Percentiles rank a stretch among this genome's conserved stretches.
Evolutionary conservation across 1,140 invertebrate species (phyloP).

Genomic region (Hypothenemus hampei): DNA sequence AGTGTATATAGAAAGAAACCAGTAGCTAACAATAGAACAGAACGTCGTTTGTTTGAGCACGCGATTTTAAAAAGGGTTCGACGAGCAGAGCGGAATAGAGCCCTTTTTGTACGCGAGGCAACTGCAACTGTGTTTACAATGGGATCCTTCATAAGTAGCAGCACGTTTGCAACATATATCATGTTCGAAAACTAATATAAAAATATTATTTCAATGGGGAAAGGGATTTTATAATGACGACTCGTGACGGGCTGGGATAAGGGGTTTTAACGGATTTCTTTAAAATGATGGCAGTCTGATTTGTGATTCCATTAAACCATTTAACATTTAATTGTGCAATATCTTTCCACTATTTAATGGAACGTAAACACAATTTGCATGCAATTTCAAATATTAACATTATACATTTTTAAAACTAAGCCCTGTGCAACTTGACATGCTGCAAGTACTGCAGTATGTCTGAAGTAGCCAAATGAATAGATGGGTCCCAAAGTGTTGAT

Average conservation of each 20-base stretch:
- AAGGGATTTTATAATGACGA: background rate
- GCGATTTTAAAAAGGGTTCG: slow-evolving; percentile 33
- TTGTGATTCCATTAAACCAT: background rate
- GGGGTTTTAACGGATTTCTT: slow-evolving; percentile 8
- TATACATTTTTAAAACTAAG: too few relatives aligned
- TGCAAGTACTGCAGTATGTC: too few relatives aligned
- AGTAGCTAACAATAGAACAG: slow-evolving; percentile 25
- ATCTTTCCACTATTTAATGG: too few relatives aligned
- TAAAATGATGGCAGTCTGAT: too few relatives aligned
- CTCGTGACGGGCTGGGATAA: slow-evolving; percentile 1
- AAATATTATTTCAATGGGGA: slow-evolving; percentile 11
- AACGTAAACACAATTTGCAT: too few relatives aligned
- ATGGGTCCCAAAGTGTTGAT: too few relatives aligned
- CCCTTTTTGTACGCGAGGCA: background rate
- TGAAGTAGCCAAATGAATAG: too few relatives aligned
- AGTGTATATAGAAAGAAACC: background rate
- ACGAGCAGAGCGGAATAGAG: background rate
- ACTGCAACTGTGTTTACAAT: slow-evolving; percentile 20
- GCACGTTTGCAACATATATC: slow-evolving; percentile 19
- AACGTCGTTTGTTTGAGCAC: slow-evolving; percentile 28
- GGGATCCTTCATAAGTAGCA: slow-evolving; percentile 8
- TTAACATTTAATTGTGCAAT: background rate
- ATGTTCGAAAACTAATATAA: slow-evolving; percentile 15
- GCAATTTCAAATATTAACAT: too few relatives aligned
- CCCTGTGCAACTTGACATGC: too few relatives aligned